Conservation (phyloP, 2,797 vertebrate genomes). For the Melanotaenia trifasciata region DNA sequence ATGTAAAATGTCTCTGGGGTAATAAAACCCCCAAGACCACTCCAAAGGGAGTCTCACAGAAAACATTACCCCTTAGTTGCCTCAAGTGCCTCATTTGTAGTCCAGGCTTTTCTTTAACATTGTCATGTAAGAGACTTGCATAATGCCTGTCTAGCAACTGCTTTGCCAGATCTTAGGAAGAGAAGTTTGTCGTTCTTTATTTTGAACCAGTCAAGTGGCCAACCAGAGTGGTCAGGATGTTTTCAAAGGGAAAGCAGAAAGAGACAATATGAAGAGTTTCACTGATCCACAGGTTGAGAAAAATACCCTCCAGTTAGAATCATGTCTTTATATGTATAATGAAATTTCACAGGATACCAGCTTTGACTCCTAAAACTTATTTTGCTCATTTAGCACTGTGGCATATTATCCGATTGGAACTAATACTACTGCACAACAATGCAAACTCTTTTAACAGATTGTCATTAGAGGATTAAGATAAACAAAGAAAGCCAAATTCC, state of each 20-base stretch:
- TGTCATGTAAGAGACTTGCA: background rate
- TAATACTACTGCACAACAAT: slow-evolving; percentile 1
- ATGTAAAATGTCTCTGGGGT: background rate
- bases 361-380: background rate
- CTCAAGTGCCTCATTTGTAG: background rate
- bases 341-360: background rate
- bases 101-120: background rate
- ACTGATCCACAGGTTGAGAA: background rate
- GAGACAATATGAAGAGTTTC: background rate
- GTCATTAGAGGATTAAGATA: too few relatives aligned
- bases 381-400: background rate
- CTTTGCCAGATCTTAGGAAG: background rate
- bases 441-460: background rate
- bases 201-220: background rate
- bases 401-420: background rate
- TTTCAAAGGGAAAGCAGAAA: background rate
- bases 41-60: background rate
- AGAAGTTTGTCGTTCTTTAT: background rate
- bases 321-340: background rate
- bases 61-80: background rate
- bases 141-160: background rate
- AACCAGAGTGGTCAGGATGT: background rate
- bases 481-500: background rate
- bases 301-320: too few relatives aligned
- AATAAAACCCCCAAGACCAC: background rate